These are phyloP conservation scores for Heliconius ismenius DNA, from an alignment of 2,888 invertebrate species.

Conservation along the genomic window DNA sequence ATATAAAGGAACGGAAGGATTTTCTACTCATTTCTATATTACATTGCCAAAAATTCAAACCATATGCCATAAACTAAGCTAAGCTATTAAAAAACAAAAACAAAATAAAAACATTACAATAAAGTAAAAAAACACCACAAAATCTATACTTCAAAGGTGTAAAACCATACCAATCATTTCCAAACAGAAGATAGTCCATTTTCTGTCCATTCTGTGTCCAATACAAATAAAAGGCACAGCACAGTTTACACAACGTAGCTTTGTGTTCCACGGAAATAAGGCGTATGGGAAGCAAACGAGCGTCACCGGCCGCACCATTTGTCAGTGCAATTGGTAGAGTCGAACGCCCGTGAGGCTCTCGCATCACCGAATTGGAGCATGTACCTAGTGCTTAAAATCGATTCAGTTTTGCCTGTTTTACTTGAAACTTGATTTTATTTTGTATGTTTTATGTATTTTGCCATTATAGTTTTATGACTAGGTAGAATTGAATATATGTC, in stretches of 20 bases:
- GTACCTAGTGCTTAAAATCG: neutral
- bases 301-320: constrained; percentile 29
- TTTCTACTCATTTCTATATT: too few species aligned
- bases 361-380: constrained; percentile 2
- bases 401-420: neutral
- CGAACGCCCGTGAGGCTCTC: constrained; percentile 4
- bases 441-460: too few species aligned
- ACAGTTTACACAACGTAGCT: constrained; percentile 14
- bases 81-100: neutral
- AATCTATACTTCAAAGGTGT: neutral
- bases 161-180: neutral
- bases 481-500: too few species aligned
- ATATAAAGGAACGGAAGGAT: neutral
- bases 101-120: neutral
- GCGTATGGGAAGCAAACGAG: constrained; percentile 27
- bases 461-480: too few species aligned
- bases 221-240: neutral
- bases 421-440: neutral
- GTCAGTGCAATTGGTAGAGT: constrained; percentile 30
- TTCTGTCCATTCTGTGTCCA: constrained; percentile 3
- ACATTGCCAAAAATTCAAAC: neutral
- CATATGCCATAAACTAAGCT: neutral
- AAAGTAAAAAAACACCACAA: neutral
- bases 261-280: constrained; percentile 25
- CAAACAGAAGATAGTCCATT: neutral